A percentile compares a stretch with the other conserved stretches of the same genome.
Conservation (phyloP, 2,888 invertebrate species). For the Athripsodes cinereus region DNA sequence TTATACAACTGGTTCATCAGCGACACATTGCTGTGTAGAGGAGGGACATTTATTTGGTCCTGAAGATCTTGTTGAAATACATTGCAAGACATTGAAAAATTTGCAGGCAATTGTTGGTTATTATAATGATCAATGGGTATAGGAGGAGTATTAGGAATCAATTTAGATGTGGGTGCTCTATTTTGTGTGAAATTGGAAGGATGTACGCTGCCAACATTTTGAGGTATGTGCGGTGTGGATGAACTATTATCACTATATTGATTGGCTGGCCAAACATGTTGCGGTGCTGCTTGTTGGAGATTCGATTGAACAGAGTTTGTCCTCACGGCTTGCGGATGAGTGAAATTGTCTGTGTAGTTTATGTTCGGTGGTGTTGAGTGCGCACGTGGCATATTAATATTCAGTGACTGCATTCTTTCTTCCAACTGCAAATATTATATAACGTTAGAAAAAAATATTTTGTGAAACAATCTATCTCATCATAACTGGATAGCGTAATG, state of each 20-base stretch:
- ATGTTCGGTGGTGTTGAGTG: conserved; percentile 22
- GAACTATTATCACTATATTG: conserved; percentile 16
- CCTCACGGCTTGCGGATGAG: conserved; percentile 3
- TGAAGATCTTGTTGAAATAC: conserved; percentile 10
- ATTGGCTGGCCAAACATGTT: conserved; percentile 7
- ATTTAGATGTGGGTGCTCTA: conserved; percentile 7
- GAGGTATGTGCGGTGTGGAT: conserved; percentile 20
- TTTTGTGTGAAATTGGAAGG: conserved; percentile 4
- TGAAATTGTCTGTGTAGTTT: conserved; percentile 7
- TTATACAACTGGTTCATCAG: conserved; percentile 20
- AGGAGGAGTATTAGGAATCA: conserved; percentile 15
- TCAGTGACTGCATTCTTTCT: conserved; percentile 33
- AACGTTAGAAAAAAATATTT: not conserved
- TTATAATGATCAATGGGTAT: conserved; percentile 23
- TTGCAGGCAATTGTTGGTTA: conserved; percentile 28
- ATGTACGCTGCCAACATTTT: not conserved
- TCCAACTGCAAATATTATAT: conserved; percentile 37
- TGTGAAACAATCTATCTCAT: no score
- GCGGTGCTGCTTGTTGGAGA: conserved; percentile 5
- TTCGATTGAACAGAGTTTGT: conserved; percentile 19
- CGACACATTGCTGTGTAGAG: conserved; percentile 6
- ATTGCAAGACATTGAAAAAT: conserved; percentile 30
- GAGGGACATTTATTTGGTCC: conserved; percentile 22
- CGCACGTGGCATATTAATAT: conserved; percentile 25
- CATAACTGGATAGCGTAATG: no score